These are phyloP conservation scores for Melanaphis sacchari DNA, from an alignment of 1,140 invertebrate species.

Conservation along the genomic window DNA sequence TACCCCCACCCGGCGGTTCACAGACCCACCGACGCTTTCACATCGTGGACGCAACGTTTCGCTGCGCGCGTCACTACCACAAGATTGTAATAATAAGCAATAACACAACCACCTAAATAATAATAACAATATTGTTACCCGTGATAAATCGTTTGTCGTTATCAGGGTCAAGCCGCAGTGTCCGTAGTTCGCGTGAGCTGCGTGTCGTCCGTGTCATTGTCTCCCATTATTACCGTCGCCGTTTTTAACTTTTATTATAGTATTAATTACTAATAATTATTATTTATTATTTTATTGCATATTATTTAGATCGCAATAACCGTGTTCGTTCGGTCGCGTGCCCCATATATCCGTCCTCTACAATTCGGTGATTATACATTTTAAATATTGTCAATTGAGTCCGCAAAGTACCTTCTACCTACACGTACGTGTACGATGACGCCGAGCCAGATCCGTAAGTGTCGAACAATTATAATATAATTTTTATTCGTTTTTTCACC, in stretches of 20 bases:
- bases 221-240: not conserved
- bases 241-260: not conserved
- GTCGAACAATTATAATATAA: not conserved
- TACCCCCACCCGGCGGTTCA: not conserved
- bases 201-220: not conserved
- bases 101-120: not conserved
- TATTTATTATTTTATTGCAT: not conserved
- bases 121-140: not conserved
- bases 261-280: not conserved
- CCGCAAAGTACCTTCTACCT: not conserved
- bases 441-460: not conserved
- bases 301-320: not conserved
- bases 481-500: not conserved
- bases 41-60: not conserved
- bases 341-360: not conserved
- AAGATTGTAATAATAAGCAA: not conserved
- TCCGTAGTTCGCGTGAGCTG: not conserved
- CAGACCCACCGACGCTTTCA: conserved; percentile 15
- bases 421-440: not conserved
- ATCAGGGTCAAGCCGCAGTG: conserved; percentile 34
- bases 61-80: not conserved
- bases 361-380: not conserved
- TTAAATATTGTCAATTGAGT: not conserved
- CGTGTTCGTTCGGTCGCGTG: not conserved
- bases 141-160: conserved; percentile 47